These are phyloP conservation scores for Atherinomorus stipes DNA, from an alignment of 2,113 vertebrate genomes.

Conservation along the genomic window DNA sequence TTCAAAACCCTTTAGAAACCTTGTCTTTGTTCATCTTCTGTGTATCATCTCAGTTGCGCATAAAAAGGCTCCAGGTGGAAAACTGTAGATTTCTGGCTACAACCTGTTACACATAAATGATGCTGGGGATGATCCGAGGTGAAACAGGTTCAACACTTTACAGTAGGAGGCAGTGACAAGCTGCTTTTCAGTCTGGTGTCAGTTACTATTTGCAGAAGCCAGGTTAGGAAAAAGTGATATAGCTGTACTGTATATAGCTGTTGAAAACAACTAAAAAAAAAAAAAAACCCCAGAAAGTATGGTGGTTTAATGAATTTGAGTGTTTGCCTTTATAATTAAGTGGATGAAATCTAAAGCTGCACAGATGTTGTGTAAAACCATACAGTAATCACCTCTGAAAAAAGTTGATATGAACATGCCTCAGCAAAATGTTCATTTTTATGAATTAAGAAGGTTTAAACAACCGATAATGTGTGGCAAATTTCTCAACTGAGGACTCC, in stretches of 20 bases:
- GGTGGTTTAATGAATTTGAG: not conserved
- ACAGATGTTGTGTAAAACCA: not conserved
- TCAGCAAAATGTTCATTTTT: constrained; percentile 3
- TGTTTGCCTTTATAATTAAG: not conserved
- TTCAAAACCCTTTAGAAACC: not conserved
- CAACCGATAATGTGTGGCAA: not conserved
- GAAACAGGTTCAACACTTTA: constrained; percentile 8
- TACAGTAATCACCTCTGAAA: too few relatives aligned
- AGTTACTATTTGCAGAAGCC: not conserved
- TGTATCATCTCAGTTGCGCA: constrained; percentile 3
- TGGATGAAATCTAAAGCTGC: not conserved
- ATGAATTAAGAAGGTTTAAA: not conserved
- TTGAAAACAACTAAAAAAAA: not conserved
- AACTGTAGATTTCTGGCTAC: not conserved
- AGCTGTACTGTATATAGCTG: not conserved
- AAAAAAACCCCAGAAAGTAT: too few relatives aligned
- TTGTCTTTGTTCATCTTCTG: constrained; percentile 9
- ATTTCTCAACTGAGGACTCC: not conserved
- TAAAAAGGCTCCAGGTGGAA: not conserved
- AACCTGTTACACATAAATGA: not conserved
- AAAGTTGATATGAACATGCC: not conserved
- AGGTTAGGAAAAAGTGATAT: not conserved
- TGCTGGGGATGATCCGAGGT: not conserved
- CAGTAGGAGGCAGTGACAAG: not conserved
- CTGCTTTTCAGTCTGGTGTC: not conserved